Percentiles rank a stretch among this genome's conserved stretches.
Evolutionary conservation across 2,113 vertebrate species (phyloP).

Genomic region (Pangasianodon gigas): DNA sequence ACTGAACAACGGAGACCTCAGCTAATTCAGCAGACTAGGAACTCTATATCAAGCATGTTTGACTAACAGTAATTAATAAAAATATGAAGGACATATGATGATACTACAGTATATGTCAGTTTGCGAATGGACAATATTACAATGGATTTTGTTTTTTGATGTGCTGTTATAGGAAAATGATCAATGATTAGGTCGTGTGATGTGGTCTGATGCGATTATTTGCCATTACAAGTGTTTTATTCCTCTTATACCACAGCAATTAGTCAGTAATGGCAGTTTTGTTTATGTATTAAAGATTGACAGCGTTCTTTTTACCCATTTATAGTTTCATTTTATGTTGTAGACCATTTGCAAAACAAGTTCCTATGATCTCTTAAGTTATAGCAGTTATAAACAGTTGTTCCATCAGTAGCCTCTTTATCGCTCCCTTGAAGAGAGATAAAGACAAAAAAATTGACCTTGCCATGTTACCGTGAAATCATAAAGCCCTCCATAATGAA

Average conservation of each 20-base stretch:
- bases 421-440: background rate
- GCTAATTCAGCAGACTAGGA: constrained; percentile 32
- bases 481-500: background rate
- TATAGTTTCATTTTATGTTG: background rate
- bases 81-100: background rate
- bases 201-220: background rate
- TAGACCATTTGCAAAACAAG: background rate
- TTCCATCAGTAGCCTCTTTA: background rate
- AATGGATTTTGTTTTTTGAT: background rate
- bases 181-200: background rate
- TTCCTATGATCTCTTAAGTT: background rate
- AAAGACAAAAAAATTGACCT: background rate
- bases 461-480: background rate
- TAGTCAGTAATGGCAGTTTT: background rate
- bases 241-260: background rate
- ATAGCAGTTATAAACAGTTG: background rate
- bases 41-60: constrained; percentile 1
- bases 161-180: background rate
- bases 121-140: background rate
- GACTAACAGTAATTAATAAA: background rate
- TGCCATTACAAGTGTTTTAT: background rate
- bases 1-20: background rate
- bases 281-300: background rate
- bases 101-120: background rate
- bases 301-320: background rate